Conservation (phyloP, 2,113 vertebrate genomes). For the Raphicerus campestris region DNA sequence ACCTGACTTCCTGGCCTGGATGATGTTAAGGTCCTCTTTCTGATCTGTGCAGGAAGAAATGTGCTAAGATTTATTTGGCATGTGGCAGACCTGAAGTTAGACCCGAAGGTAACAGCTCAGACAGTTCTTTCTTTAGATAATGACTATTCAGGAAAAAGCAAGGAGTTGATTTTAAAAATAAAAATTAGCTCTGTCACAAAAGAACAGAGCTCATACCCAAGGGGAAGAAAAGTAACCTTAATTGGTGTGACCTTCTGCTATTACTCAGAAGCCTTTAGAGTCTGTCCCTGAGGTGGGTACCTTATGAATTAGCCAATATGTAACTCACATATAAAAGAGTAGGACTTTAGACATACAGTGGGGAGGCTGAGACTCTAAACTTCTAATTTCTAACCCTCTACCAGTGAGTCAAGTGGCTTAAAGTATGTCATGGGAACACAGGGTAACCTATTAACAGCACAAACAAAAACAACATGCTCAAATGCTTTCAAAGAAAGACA, state of each 20-base stretch:
- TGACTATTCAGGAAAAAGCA: not conserved
- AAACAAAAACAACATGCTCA: not conserved
- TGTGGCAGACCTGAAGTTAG: not conserved
- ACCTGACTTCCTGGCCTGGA: not conserved
- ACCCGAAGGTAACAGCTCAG: not conserved
- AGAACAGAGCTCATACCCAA: not conserved
- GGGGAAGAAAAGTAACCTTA: not conserved
- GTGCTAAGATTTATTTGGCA: not conserved
- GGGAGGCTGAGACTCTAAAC: not conserved
- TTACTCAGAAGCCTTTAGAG: not conserved
- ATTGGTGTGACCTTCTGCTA: not conserved
- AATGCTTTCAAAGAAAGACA: conserved; percentile 19
- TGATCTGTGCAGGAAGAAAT: not conserved
- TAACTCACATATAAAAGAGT: not conserved
- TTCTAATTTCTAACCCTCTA: not conserved
- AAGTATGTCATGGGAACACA: not conserved
- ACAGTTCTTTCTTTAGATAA: not conserved
- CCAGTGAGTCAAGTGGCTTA: not conserved
- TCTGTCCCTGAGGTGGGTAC: not conserved
- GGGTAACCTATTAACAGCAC: not conserved
- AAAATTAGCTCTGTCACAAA: not conserved
- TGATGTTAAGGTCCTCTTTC: not conserved
- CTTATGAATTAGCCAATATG: not conserved
- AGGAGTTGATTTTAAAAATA: not conserved
- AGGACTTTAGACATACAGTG: not conserved